Evolutionary conservation across 2,113 vertebrate genomes (phyloP), one percentile per base, ranked within the genome.

Genomic region (Gadus chalcogrammus): DNA sequence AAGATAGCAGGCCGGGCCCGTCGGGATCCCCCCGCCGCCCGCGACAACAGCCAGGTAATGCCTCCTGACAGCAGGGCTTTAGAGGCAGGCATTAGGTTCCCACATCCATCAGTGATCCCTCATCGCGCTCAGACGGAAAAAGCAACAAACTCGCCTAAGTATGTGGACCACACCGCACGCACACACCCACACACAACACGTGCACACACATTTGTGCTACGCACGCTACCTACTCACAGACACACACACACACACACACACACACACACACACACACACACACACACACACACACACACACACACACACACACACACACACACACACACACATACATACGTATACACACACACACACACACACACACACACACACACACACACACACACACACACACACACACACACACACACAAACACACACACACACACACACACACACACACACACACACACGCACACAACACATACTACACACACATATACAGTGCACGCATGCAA

Each of bases 21-120:
- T 68, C 75, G 71, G 78, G 81, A 88, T 89, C 90, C 90, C 84
- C 84, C 68, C 79, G 67, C 80, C 79, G 74, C 73, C n/a, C 64
- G 42, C 72, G 42, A 48, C 42, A 13, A 48, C 42, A 48, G 65
- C 83, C 71, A 75, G 42, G 80, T 90, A 90, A 91, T 89, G 72
- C 88, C 77, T 89, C 84, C 80, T 92, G 90, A 92, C 90, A 91
- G 87, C 75, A 59, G 69, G 82, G 91, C 82, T 90, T 88, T 89
- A 79, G 71, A 58, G 61, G 22, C 65, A 20, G 77, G 72, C 78
- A 72, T 84, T 71, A 64, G 77, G 28, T 86, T 87, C 81, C 79
- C 78, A 80, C 79, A 85, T 89, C 85, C 81, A 66, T 88, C 85
- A 87, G 31, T 82, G 84, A 86, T 79, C 74, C 74, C 73, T 88